Base-by-base conservation (phyloP, 2,113 vertebrate genomes). In the Lota lota region DNA sequence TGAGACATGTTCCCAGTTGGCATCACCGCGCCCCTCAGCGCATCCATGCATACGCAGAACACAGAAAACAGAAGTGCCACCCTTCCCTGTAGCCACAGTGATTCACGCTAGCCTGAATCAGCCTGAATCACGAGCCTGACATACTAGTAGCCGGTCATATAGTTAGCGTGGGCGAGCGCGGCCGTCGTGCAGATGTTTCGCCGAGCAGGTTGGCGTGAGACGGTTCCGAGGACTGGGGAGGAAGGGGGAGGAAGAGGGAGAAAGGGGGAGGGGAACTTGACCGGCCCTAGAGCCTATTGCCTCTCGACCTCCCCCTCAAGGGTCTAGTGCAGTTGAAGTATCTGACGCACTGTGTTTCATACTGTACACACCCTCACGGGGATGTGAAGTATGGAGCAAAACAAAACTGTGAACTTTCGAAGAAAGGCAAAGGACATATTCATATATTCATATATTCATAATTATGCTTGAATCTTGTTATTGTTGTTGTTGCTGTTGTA, bases 121-220 rank as follows among this genome's bases (percentile, higher is more conserved):
- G 71, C 72, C 64, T 80, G 72, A 86, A 82, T 87, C 84, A 85
- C 78, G 66, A 81, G 28, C 28, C 28, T 4, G 69, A 61, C 61
- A 83, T 0, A n/a, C 21, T 79, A 67, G 67, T 79, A 54, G 78
- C 78, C 10, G 2, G 70, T 63, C 61, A 83, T 0, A 19, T 80
- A 66, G 67, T 79, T 61, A 54, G 78, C 78, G 80, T 83, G 76
- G 82, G 78, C 64, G 78, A 72, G 67, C 36, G n/a, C 2, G 2
- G 70, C 68, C 24, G 73, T 79, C 66, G 61, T 83, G 78, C 87
- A 85, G 82, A 87, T 88, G 87, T 89, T 78, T 71, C 78, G 72
- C 61, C 54, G 63, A 83, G 82, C 78, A 79, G 78, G 80, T 51
- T 80, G 77, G 63, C 21, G 58, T 65, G 64, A 81, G 66, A 63